Conservation (phyloP, 1,140 invertebrate genomes). For the Brachionus koreanus region DNA sequence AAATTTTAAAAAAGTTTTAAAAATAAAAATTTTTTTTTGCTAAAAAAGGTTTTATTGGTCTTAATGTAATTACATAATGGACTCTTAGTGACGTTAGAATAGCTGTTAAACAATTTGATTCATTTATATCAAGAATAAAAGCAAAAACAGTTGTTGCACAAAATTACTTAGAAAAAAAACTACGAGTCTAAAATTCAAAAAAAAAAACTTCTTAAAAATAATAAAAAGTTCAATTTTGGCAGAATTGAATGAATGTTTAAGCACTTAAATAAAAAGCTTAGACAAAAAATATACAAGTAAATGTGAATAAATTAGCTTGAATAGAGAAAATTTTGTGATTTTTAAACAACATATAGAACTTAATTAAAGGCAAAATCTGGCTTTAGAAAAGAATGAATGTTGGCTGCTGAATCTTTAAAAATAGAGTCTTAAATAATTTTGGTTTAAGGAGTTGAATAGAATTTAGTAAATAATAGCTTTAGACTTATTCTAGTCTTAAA, state of each 20-base stretch:
- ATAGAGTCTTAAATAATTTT: not conserved
- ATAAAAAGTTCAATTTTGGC: not conserved
- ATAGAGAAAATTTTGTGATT: not conserved
- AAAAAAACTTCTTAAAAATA: not conserved
- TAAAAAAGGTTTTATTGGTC: no score
- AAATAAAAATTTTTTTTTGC: no score
- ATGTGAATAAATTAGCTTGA: conserved; percentile 30
- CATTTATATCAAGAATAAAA: no score
- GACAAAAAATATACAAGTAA: not conserved
- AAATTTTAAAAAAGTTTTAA: no score
- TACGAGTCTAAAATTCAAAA: not conserved
- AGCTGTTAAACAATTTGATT: no score
- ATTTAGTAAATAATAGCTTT: not conserved
- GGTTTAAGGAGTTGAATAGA: not conserved
- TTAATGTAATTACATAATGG: no score
- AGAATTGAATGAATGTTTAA: not conserved
- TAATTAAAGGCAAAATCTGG: not conserved
- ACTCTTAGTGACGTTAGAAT: no score
- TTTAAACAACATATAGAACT: not conserved
- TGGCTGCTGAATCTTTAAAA: not conserved
- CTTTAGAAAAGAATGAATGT: not conserved
- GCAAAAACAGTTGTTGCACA: no score
- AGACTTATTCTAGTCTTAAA: not conserved
- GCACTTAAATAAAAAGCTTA: not conserved
- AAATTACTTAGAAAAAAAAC: no score